These are phyloP conservation scores for Mystacides longicornis DNA, from an alignment of 2,888 invertebrate species.

Conservation along the genomic window DNA sequence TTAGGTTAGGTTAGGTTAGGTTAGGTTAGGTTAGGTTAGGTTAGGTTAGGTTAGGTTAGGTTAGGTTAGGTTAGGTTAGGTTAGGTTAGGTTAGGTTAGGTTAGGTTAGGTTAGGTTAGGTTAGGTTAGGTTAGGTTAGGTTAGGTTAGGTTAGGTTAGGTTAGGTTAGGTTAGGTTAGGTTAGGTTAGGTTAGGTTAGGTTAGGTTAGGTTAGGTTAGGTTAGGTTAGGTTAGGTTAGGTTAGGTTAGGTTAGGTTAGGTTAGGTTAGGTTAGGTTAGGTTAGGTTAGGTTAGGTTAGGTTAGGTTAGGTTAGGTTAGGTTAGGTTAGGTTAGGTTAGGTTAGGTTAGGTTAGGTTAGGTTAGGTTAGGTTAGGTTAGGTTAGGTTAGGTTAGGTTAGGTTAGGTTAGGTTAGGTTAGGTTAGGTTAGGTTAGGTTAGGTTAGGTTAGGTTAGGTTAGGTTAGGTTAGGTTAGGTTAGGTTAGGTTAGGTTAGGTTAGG, in stretches of 20 bases:
- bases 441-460: neutral
- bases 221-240: neutral
- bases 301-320: neutral
- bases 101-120: neutral
- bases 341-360: neutral
- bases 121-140: neutral
- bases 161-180: neutral
- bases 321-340: neutral
- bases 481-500: neutral
- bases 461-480: neutral
- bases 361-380: neutral
- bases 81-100: neutral
- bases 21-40: neutral
- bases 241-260: neutral
- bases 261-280: neutral
- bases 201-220: neutral
- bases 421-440: neutral
- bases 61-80: neutral
- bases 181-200: neutral
- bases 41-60: neutral
- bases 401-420: neutral
- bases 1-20: neutral
- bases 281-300: neutral
- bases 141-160: neutral
- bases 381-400: neutral